Conservation (phyloP, 2,888 invertebrate species). For the Stenodema calcarata region DNA sequence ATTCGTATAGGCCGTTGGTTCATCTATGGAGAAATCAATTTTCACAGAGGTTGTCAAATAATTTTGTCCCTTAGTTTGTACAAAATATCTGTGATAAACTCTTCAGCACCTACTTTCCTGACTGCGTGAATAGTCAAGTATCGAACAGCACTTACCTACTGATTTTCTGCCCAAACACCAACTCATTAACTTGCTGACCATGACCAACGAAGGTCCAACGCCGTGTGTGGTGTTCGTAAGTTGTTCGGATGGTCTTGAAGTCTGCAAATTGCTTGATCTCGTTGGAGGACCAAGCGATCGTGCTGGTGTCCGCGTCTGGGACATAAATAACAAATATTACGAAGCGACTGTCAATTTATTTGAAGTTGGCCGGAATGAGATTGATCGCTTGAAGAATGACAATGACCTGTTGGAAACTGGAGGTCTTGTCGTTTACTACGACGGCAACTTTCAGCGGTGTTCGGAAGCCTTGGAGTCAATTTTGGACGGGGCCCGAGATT, state of each 20-base stretch:
- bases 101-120: no score
- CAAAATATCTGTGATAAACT: no score
- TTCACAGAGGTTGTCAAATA: no score
- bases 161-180: no score
- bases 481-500: conserved; percentile 62
- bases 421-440: conserved; percentile 71
- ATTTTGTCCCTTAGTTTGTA: no score
- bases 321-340: conserved; percentile 76
- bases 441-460: conserved; percentile 61
- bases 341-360: conserved; percentile 69
- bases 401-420: conserved; percentile 59
- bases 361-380: conserved; percentile 62
- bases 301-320: conserved; percentile 61
- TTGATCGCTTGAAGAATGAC: background rate
- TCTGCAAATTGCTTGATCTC: background rate
- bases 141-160: no score
- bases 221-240: conserved; percentile 53
- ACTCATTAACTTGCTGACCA: background rate
- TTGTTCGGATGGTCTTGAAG: conserved; percentile 34
- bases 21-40: no score
- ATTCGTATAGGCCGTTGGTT: no score
- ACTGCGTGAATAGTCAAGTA: no score
- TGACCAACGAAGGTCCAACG: background rate
- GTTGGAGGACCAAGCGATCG: background rate
- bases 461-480: background rate